Base-by-base conservation (phyloP, 2,113 vertebrate genomes). In the Trochalopteron elliotii region DNA sequence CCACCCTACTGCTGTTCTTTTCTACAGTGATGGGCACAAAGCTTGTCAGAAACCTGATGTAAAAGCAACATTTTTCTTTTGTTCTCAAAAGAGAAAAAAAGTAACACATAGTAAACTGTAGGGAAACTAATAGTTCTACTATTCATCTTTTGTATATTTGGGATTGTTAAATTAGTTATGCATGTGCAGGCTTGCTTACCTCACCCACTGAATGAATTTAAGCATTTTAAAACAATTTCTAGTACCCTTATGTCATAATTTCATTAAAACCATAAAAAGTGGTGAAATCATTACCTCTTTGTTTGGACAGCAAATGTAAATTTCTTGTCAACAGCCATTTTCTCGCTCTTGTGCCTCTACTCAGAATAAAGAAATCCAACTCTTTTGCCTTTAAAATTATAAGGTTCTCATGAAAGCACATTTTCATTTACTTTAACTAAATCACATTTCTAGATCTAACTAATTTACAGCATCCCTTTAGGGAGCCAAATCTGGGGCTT, bases 401-500 rank as follows among this genome's bases (percentile, higher is more conserved):
- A 4, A 89, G 68, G 56, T 60, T 84, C 68, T 79, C 93, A 92
- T 13, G 57, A 78, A 94, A 90, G 75, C n/a, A 10, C 10, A 74
- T 78, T 96, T 92, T 64, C 30, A 82, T 89, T 90, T 86, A 77
- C 33, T 67, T 87, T 53, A 91, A 92, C 47, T 78, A 91, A 90
- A 86, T 24, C 55, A 59, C 69, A 91, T 81, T 94, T 96, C 89
- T 71, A 81, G 86, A 35, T 33, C 52, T 61, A 94, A 80, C 68
- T 87, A 94, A 81, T 94, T 94, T 83, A 82, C 39, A 92, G 35
- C 9, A 5, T 83, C 37, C 53, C 70, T 89, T 95, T 52, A 84
- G 72, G 42, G 60, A 95, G 55, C 65, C 59, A 93, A 64, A 95
- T 84, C 79, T 78, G 61, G 30, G 35, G 40, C 67, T 96, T 68